Evolutionary conservation across 2,888 invertebrate genomes (phyloP).

Genomic region (Nomada fabriciana): DNA sequence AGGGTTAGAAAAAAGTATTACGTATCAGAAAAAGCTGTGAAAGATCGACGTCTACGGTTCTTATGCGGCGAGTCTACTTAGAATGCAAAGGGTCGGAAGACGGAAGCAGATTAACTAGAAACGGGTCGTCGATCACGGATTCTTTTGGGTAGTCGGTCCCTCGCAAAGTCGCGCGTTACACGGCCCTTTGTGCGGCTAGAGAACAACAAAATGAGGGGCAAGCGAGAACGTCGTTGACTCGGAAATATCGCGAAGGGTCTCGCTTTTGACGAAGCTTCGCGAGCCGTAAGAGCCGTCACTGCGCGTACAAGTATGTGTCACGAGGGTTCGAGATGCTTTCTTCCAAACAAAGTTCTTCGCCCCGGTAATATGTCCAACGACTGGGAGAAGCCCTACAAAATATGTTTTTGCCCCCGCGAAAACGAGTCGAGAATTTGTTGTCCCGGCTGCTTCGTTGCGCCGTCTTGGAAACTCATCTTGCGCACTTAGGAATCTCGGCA

Average conservation of each 20-base stretch:
- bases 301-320: conserved; percentile 44
- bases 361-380: conserved; percentile 4
- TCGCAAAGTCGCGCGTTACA: conserved; percentile 42
- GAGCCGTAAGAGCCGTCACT: conserved; percentile 61
- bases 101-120: conserved; percentile 64
- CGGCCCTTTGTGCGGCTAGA: conserved; percentile 53
- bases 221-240: conserved; percentile 66
- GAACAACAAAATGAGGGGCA: conserved; percentile 57
- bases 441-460: background rate
- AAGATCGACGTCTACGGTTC: background rate
- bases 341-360: conserved; percentile 32
- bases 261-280: conserved; percentile 66
- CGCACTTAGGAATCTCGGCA: conserved; percentile 20
- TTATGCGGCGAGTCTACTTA: background rate
- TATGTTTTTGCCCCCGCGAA: background rate
- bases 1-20: background rate
- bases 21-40: background rate
- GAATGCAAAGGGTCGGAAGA: conserved; percentile 34
- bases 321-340: conserved; percentile 49
- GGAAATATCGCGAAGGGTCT: conserved; percentile 66
- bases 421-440: conserved; percentile 20
- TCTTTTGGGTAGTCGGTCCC: conserved; percentile 60
- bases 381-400: background rate
- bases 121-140: conserved; percentile 60
- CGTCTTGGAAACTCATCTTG: background rate